Conservation (phyloP, 1,140 invertebrate genomes). For the Drosophila subpulchrella region DNA sequence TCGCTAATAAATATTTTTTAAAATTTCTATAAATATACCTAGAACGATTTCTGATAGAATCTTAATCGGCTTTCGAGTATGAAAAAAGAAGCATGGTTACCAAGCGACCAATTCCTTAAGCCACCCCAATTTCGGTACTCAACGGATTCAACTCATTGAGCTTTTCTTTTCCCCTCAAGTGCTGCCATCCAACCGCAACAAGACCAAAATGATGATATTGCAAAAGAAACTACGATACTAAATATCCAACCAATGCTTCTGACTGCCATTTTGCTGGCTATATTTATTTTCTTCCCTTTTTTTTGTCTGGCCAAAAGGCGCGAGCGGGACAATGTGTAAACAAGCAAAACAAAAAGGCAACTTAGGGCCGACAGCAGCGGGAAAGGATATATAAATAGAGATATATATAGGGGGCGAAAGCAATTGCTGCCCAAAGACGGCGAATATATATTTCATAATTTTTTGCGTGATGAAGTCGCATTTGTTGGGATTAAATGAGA, state of each 20-base stretch:
- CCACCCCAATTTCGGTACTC: constrained; percentile 24
- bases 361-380: constrained; percentile 26
- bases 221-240: constrained; percentile 78
- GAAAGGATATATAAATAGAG: constrained; percentile 25
- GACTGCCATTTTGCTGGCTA: constrained; percentile 70
- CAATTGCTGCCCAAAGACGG: constrained; percentile 65
- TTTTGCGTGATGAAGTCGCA: constrained; percentile 82
- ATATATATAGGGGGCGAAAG: constrained; percentile 31
- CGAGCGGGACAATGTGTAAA: constrained; percentile 71
- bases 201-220: constrained; percentile 74
- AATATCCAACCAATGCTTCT: constrained; percentile 65
- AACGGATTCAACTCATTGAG: constrained; percentile 45
- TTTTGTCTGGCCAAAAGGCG: constrained; percentile 61
- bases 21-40: too few relatives aligned
- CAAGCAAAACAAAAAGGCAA: constrained; percentile 61
- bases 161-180: constrained; percentile 9
- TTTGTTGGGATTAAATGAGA: constrained; percentile 80
- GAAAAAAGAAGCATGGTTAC: not conserved
- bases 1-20: too few relatives aligned
- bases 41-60: too few relatives aligned
- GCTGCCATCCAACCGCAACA: constrained; percentile 27
- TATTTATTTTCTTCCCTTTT: constrained; percentile 21
- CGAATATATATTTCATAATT: constrained; percentile 80
- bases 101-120: not conserved
- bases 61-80: not conserved